Evolutionary conservation across 2,797 vertebrate species (phyloP), one percentile per base, ranked within the genome.

Genomic region (Falco berigora): DNA sequence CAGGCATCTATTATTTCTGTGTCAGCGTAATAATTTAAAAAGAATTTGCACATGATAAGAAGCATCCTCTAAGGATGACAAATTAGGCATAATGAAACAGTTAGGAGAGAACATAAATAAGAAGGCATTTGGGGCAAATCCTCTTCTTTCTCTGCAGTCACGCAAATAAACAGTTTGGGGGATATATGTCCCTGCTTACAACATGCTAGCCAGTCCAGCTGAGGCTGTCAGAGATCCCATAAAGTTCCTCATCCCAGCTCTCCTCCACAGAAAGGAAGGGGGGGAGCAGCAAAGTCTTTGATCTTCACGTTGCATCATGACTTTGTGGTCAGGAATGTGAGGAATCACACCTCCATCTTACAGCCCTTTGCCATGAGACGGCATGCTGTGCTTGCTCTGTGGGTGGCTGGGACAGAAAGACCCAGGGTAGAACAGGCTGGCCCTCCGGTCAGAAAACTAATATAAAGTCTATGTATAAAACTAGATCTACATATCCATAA

Each of bases 11-110:
- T 94, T 96, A 96, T 96, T 97, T 95, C 92, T 83, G 11, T 90
- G 91, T 95, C 86, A 92, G 91, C 94, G 84, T 84, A 95, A 96
- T 95, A 94, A 97, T 96, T 97, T 96, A 14, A 94, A 94, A 94
- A 93, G 80, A 95, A 93, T 92, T 97, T 96, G 46, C 84, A 91
- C 90, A 94, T 67, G 72, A 80, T 95, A 96, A 89, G 81, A 95
- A 40, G 62, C 94, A 93, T 95, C 78, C 90, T 94, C 90, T 93
- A 91, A 96, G 90, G 92, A 95, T 92, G 77, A 92, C 59, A 95
- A 94, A 96, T 91, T 90, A 95, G 74, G 58, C 80, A 76, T 92
- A 92, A 92, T 88, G 94, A 88, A 94, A 91, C 81, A 96, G 81
- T 90, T 95, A 76, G 61, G 68, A 93, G 49, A 87, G 83, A 95